Evolutionary conservation across 1,140 invertebrate genomes (phyloP).

Genomic region (Drosophila nigromelanica): DNA sequence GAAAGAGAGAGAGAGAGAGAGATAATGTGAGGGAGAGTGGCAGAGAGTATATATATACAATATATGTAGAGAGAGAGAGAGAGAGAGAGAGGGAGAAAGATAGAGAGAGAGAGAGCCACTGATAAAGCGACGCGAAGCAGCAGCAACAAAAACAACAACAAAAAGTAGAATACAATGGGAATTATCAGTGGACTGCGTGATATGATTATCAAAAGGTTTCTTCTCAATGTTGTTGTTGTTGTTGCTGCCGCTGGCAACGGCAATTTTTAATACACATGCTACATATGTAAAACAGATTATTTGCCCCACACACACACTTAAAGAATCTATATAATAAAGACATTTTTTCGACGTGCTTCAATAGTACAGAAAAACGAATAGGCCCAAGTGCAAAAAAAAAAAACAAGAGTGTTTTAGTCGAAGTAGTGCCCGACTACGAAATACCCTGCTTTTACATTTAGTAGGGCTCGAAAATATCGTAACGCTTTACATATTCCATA

Average conservation of each 20-base stretch:
- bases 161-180: constrained; percentile 69
- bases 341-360: constrained; percentile 40
- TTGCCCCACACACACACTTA: constrained; percentile 22
- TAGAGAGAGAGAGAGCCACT: constrained; percentile 26
- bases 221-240: constrained; percentile 46
- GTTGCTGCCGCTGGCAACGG: constrained; percentile 54
- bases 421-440: background rate
- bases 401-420: background rate
- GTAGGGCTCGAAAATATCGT: no score
- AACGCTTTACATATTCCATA: no score
- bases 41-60: background rate
- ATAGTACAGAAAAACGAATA: constrained; percentile 26
- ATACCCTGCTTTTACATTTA: background rate
- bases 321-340: constrained; percentile 23
- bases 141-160: constrained; percentile 54
- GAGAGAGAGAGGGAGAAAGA: constrained; percentile 1
- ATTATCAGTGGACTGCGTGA: constrained; percentile 79
- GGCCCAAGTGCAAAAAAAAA: constrained; percentile 25
- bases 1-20: background rate
- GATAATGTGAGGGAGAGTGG: constrained; percentile 1
- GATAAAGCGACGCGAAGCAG: constrained; percentile 55
- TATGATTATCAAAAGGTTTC: constrained; percentile 80
- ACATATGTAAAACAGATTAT: constrained; percentile 53
- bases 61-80: no score
- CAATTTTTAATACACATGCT: constrained; percentile 62